Evolutionary conservation across 2,888 invertebrate genomes (phyloP).

Genomic region (Oegoconia quadripuncta): DNA sequence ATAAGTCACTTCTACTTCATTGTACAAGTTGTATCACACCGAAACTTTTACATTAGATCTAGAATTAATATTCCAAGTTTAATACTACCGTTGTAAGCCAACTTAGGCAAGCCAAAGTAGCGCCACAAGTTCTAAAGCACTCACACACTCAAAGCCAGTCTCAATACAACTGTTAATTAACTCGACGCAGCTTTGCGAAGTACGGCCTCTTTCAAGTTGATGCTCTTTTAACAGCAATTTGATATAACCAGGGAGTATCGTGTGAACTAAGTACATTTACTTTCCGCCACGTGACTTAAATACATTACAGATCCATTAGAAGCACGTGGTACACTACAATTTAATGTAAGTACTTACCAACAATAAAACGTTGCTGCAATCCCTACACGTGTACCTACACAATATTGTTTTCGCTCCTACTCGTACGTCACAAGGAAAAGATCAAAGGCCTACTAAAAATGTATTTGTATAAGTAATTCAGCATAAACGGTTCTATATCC

Average conservation of each 20-base stretch:
- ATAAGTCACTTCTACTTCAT: too few relatives aligned
- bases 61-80: too few relatives aligned
- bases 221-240: conserved; percentile 43
- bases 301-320: conserved; percentile 13
- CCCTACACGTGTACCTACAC: conserved; percentile 27
- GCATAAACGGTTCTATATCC: conserved; percentile 45
- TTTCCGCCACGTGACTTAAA: conserved; percentile 31
- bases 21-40: too few relatives aligned
- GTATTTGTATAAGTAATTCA: conserved; percentile 49
- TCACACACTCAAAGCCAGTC: not conserved
- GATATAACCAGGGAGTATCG: conserved; percentile 32
- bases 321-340: conserved; percentile 1
- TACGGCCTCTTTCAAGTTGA: conserved; percentile 25
- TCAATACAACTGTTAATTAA: conserved; percentile 33
- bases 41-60: too few relatives aligned
- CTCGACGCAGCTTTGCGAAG: conserved; percentile 34
- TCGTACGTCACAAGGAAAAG: conserved; percentile 23
- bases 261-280: conserved; percentile 40
- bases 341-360: conserved; percentile 3
- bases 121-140: not conserved
- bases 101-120: not conserved
- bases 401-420: conserved; percentile 22
- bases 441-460: conserved; percentile 40
- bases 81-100: not conserved
- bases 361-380: conserved; percentile 24